Base-by-base conservation (phyloP, 2,888 invertebrate genomes). In the Volucella inanis region DNA sequence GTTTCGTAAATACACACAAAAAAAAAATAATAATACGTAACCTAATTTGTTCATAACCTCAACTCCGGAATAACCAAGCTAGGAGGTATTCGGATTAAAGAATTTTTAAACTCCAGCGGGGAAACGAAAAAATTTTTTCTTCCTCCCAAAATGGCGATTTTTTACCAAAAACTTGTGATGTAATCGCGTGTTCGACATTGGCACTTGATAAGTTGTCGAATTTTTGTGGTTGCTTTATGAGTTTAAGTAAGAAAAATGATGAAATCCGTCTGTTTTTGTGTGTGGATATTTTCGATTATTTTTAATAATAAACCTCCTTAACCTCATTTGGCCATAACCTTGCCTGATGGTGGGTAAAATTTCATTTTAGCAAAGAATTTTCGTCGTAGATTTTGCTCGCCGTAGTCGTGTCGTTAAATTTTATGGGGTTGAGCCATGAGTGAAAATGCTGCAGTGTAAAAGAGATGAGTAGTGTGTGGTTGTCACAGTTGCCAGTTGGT, bases 251-350 rank as follows among this genome's bases (percentile, higher is more conserved):
- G 47, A 22, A 55, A 52, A 22, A 55, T 22, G 8, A 18, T 12
- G 31, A 18, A 49, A 67, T 55, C 3, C 43, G 39, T 52, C 64
- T 78, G 67, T 83, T 78, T 3, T 83, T 45, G 10, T 64, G n/a
- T 8, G 55, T 41, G 14, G 59, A 55, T 10, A 47, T 50, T 52
- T 6, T 57, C 39, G 72, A 64, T 67, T 80, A 50, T 67, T 80
- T 67, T 59, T 70, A 75, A 84, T 84, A 84, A 84, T 84, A 84
- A 84, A 84, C 80, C 71, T 80, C 84, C 84, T 84, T 84, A 84
- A 84, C 84, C 84, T 84, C 80, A 84, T 84, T 84, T 41, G 70
- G 65, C 75, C 84, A 80, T 84, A 84, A 84, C 84, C 84, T 84
- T 57, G 45, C 65, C 64, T 67, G 45, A 43, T 15, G 59, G 22